These are phyloP conservation scores for Petroica traversi DNA, from an alignment of 2,113 vertebrate genomes.

Conservation along the genomic window DNA sequence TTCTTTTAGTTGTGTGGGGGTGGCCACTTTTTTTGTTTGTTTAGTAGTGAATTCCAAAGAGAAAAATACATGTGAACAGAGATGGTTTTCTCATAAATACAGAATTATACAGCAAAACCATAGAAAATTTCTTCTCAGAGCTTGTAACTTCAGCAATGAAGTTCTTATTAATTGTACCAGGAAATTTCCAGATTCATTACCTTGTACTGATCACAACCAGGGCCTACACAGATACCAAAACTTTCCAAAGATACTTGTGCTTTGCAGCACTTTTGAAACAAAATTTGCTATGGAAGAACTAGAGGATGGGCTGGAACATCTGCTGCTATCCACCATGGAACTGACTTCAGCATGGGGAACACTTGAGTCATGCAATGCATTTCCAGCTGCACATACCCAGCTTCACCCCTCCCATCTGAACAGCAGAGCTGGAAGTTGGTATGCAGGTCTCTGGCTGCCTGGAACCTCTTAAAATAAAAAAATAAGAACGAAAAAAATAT, in stretches of 20 bases:
- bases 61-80: not conserved
- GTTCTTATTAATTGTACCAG: not conserved
- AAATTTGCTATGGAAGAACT: not conserved
- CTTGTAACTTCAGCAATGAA: not conserved
- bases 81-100: not conserved
- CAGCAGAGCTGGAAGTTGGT: not conserved
- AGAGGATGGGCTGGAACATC: not conserved
- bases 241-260: not conserved
- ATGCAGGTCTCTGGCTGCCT: not conserved
- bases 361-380: not conserved
- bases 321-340: not conserved
- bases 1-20: not conserved
- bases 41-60: not conserved
- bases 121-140: not conserved
- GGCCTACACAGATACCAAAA: not conserved
- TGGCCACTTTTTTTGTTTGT: not conserved
- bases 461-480: not conserved
- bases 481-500: not conserved
- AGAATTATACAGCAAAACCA: not conserved
- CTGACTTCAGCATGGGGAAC: not conserved
- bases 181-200: not conserved
- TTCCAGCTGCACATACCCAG: not conserved
- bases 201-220: not conserved
- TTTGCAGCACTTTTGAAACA: not conserved
- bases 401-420: not conserved